Evolutionary conservation across 2,113 vertebrate species (phyloP).

Genomic region (Myotis yumanensis): DNA sequence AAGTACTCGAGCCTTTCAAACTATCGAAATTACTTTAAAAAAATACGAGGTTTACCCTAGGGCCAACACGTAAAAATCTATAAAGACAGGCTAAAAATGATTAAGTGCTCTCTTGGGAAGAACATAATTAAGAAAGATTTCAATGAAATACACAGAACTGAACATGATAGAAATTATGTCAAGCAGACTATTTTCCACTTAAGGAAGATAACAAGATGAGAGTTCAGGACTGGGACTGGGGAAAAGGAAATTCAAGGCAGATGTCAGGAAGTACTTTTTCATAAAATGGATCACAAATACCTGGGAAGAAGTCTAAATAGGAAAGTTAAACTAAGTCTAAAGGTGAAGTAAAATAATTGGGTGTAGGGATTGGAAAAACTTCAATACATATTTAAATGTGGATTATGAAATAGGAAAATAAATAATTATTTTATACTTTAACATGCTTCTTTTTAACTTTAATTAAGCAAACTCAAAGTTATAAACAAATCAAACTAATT

Average conservation of each 20-base stretch:
- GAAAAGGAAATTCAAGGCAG: constrained; percentile 77
- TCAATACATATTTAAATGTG: constrained; percentile 6
- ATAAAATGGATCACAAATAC: constrained; percentile 59
- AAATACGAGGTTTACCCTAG: constrained; percentile 60
- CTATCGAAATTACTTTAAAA: constrained; percentile 38
- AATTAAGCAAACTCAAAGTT: background rate
- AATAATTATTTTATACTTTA: background rate
- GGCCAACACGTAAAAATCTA: constrained; percentile 74
- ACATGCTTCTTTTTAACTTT: background rate
- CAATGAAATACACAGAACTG: constrained; percentile 73
- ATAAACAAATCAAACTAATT: background rate
- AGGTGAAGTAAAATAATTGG: constrained; percentile 32
- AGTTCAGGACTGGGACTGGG: constrained; percentile 58
- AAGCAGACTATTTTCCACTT: constrained; percentile 70
- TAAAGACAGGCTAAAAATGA: constrained; percentile 72
- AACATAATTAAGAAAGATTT: constrained; percentile 79
- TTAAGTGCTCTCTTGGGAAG: constrained; percentile 68
- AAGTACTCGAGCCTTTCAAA: constrained; percentile 33
- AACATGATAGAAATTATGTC: constrained; percentile 75
- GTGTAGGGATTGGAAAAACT: background rate
- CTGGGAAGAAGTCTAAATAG: constrained; percentile 42
- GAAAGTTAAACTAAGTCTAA: background rate
- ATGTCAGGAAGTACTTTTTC: constrained; percentile 78
- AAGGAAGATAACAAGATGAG: constrained; percentile 75
- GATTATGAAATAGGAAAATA: background rate